Evolutionary conservation across 2,797 vertebrate species (phyloP), one percentile per base, ranked within the genome.

Genomic region (Labroides dimidiatus): DNA sequence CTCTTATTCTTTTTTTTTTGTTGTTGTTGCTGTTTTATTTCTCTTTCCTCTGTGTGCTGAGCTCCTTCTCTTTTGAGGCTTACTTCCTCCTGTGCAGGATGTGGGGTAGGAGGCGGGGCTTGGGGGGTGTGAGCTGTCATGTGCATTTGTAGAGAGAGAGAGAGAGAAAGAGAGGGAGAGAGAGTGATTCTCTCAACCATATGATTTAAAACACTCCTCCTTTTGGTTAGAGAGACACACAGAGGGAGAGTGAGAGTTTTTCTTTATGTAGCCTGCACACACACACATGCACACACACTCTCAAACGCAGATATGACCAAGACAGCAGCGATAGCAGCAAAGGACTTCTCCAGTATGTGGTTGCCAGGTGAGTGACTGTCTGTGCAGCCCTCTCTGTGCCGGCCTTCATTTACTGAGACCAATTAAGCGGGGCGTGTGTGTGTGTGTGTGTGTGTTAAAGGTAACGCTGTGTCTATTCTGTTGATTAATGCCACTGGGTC

Each of bases 281-380:
- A 39, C 37, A 36, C 37, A 39, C 37, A 39, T 70, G 20, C 65
- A 71, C 75, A 62, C 67, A 73, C 70, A 60, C 82, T 67, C 80
- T 71, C 77, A 76, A 76, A 76, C 69, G 70, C 72, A 90, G 89
- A 85, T 69, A 92, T 93, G 93, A 94, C 84, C 85, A 92, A 91
- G 87, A 90, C 90, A 50, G 90, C 86, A 74, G 90, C 90, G 44
- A 75, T 93, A 85, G 90, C 92, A 78, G 89, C 90, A 58, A 93
- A 94, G 93, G 94, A 95, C 87, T 93, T 93, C 90, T 90, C 88
- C 84, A 93, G 87, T 88, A 85, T 94, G 92, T 95, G 94, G 94
- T 90, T 93, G 82, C 93, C 93, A 93, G 94, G 94, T 95, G 91
- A 91, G 94, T 93, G 76, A 77, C 75, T 82, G 83, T 78, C 81